Conservation (phyloP, 1,140 invertebrate genomes). For the Conus betulinus region DNA sequence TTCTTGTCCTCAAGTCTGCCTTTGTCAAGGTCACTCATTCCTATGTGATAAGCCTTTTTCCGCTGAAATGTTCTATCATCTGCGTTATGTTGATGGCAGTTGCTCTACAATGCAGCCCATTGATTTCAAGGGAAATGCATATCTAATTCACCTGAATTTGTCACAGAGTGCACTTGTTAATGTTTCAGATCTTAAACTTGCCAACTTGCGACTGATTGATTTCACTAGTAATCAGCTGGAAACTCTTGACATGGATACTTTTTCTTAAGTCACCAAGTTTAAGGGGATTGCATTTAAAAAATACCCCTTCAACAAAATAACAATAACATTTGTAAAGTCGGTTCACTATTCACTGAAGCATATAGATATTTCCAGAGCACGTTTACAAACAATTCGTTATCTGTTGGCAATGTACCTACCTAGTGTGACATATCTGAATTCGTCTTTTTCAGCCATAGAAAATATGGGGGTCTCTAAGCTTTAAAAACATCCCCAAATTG, state of each 20-base stretch:
- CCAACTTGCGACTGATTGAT: background rate
- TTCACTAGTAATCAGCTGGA: background rate
- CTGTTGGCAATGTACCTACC: background rate
- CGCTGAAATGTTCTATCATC: background rate
- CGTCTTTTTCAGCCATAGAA: background rate
- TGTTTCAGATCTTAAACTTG: background rate
- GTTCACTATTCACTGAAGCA: background rate
- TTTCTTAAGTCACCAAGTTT: background rate
- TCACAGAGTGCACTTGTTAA: background rate
- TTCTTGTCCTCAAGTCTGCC: conserved; percentile 3
- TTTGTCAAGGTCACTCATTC: conserved; percentile 9
- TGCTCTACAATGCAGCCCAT: background rate
- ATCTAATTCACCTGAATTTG: background rate
- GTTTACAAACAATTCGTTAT: background rate
- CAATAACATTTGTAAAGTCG: background rate
- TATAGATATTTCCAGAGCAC: background rate
- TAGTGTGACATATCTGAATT: background rate
- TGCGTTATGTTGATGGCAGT: background rate
- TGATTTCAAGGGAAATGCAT: background rate
- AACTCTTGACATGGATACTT: background rate
- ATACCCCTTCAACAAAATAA: background rate
- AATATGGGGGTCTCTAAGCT: background rate
- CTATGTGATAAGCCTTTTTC: background rate
- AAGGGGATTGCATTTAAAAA: background rate
- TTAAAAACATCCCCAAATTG: background rate